Evolutionary conservation across 2,113 vertebrate genomes (phyloP), one percentile per base, ranked within the genome.

Genomic region (Colossoma macropomum): DNA sequence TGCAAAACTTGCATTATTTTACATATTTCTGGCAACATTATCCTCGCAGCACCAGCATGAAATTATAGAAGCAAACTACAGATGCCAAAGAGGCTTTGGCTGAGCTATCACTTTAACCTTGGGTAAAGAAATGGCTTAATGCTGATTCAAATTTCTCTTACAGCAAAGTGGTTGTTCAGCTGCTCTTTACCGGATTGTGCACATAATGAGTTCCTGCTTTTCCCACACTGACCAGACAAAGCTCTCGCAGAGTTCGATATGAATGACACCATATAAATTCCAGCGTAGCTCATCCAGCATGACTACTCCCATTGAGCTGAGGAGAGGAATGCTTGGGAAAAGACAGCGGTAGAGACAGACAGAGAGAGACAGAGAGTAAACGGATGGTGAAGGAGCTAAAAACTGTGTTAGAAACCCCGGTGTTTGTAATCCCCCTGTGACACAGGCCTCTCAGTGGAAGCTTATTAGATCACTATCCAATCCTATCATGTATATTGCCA

Each of bases 391-490:
- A 74, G 38, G 45, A 70, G 9, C 27, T 48, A 62, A 48, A 16
- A 72, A 60, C 41, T 52, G 30, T 62, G 34, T 16, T 54, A 69
- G 50, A 69, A 75, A 76, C 32, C 25, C 32, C 56, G 25, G 52
- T 38, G 81, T 62, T 50, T 21, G 65, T 76, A 92, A 92, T 90
- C 86, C 84, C 83, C 68, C 80, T 60, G 66, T 82, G 85, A 83
- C 89, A 87, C 81, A 70, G 75, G 62, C 74, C 79, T 86, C 70
- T 73, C 87, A 88, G 75, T 62, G 71, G 83, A 69, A 15, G n/a
- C 79, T 86, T 85, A 89, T 90, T 89, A 88, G 90, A 89, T 92
- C 85, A 78, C 85, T 79, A 82, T 88, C 85, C 90, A 92, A 92
- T 92, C 90, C 89, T 86, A 62, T 91, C 88, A 87, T 78, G 89